Conservation (phyloP, 1,140 invertebrate genomes). For the Geopemphigus sp. region DNA sequence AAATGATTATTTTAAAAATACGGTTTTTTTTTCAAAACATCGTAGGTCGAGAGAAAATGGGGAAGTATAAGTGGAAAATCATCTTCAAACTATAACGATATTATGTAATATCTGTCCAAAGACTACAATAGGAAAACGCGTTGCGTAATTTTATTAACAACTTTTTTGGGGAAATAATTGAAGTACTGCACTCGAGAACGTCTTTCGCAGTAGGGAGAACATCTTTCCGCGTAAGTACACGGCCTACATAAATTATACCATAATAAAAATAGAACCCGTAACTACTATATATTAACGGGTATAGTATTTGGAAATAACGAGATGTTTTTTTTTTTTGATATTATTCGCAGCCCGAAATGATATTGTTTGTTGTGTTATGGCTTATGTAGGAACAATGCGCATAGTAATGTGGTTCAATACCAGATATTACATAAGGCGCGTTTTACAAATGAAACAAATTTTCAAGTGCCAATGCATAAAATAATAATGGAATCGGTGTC, state of each 20-base stretch:
- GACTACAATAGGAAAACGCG: too few relatives aligned
- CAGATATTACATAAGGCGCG: background rate
- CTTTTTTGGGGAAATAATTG: background rate
- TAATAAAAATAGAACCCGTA: too few relatives aligned
- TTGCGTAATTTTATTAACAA: background rate
- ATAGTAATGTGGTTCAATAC: background rate
- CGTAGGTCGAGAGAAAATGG: too few relatives aligned
- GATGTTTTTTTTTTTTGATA: too few relatives aligned
- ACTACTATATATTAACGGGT: too few relatives aligned
- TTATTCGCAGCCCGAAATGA: background rate
- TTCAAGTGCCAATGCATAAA: background rate
- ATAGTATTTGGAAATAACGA: too few relatives aligned
- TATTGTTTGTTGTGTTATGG: too few relatives aligned
- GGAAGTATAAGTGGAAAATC: background rate
- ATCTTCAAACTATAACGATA: background rate
- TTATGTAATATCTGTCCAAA: background rate
- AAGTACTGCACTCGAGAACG: too few relatives aligned
- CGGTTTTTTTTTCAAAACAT: background rate
- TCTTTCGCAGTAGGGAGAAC: too few relatives aligned
- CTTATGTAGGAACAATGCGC: too few relatives aligned
- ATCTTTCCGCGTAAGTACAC: too few relatives aligned
- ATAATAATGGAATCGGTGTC: background rate
- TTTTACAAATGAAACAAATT: background rate
- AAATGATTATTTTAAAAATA: conserved; percentile 13
- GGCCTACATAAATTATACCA: too few relatives aligned